Conservation (phyloP, 2,888 invertebrate species). For the Ophion slaviceki region DNA sequence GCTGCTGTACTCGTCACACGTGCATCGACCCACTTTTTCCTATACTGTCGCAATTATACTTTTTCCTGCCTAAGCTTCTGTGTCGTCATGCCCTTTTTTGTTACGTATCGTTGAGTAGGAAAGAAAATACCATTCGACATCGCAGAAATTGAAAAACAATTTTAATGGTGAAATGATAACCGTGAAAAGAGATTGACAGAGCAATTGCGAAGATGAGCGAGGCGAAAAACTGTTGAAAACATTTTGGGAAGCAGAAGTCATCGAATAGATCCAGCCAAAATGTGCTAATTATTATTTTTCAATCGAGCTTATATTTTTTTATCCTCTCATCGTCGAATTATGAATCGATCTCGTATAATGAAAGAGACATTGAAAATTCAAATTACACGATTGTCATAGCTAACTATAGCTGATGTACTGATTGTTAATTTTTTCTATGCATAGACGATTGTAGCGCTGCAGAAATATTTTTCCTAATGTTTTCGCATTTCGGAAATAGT, state of each 20-base stretch:
- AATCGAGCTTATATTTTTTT: slow-evolving; percentile 23
- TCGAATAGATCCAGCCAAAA: neutral
- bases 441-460: slow-evolving; percentile 2
- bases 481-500: no score
- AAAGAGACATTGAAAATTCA: slow-evolving; percentile 56
- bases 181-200: neutral
- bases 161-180: neutral
- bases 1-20: slow-evolving; percentile 14
- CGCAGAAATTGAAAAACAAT: neutral
- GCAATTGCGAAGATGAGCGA: neutral
- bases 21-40: slow-evolving; percentile 7
- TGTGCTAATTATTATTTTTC: slow-evolving; percentile 8
- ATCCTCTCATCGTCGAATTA: neutral
- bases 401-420: no score
- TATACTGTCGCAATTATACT: neutral
- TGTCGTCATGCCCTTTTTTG: neutral
- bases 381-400: slow-evolving; percentile 42
- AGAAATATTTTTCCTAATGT: neutral
- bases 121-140: neutral
- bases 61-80: neutral
- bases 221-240: neutral
- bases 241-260: neutral
- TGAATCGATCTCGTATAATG: slow-evolving; percentile 44
- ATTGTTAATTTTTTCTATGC: slow-evolving; percentile 8
- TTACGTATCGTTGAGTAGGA: neutral